phyloP scores from a whole-genome alignment of 2,113 vertebrate genomes.

The Ceyx cyanopectus region DNA sequence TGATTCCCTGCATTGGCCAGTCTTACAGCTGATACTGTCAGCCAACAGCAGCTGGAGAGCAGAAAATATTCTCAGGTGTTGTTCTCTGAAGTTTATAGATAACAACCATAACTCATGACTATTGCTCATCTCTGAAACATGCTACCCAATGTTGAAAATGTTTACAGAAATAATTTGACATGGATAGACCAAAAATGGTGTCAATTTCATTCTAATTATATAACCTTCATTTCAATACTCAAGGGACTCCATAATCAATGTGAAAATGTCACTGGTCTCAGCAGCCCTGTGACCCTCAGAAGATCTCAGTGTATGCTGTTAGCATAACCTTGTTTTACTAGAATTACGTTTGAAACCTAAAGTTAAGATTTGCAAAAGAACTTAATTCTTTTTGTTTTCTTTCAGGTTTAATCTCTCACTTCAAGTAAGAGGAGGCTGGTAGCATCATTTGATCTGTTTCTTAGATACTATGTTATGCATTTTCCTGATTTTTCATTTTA shows the following conservation, averaged over 20 bases:
- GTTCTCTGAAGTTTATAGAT: not conserved
- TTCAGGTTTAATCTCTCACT: not conserved
- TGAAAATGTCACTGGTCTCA: not conserved
- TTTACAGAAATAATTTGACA: not conserved
- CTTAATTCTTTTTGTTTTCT: not conserved
- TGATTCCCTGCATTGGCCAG: not conserved
- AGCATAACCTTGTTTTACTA: not conserved
- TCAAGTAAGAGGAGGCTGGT: not conserved
- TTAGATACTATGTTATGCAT: not conserved
- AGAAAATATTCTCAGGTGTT: not conserved
- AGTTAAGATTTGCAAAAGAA: not conserved
- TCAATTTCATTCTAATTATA: not conserved
- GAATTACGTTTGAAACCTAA: not conserved
- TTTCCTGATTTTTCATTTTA: slow-evolving; percentile 20
- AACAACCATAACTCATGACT: not conserved
- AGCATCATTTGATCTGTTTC: not conserved
- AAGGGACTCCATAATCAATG: not conserved
- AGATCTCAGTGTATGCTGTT: not conserved
- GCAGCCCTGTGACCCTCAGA: not conserved
- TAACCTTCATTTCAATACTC: not conserved
- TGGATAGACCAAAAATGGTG: not conserved
- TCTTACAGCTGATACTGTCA: not conserved
- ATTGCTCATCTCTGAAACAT: not conserved
- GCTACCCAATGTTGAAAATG: not conserved
- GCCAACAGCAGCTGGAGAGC: not conserved